phyloP scores from a whole-genome alignment of 2,888 invertebrate species.

The Asteroscopus sphinx region DNA sequence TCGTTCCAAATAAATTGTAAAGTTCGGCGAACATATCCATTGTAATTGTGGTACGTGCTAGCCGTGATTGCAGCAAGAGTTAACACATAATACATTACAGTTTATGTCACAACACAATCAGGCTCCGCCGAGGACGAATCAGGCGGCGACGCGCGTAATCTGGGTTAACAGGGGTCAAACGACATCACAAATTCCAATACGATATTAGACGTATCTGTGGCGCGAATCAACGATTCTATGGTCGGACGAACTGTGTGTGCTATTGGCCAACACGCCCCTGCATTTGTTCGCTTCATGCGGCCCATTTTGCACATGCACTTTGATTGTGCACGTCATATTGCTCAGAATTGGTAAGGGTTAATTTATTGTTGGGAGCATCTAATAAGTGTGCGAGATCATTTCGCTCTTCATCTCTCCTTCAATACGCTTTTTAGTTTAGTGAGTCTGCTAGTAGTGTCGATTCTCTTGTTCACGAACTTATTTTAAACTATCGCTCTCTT shows the following conservation, averaged over 20 bases:
- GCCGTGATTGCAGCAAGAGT: slow-evolving; percentile 89
- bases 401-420: slow-evolving; percentile 44
- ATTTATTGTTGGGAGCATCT: slow-evolving; percentile 42
- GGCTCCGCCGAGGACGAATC: slow-evolving; percentile 88
- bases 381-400: slow-evolving; percentile 31
- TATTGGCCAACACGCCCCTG: slow-evolving; percentile 63
- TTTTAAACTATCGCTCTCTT: too few species aligned
- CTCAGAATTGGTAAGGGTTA: slow-evolving; percentile 51
- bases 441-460: too few species aligned
- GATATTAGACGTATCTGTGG: slow-evolving; percentile 90
- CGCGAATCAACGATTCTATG: slow-evolving; percentile 86
- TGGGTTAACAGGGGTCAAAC: slow-evolving; percentile 94
- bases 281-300: slow-evolving; percentile 43
- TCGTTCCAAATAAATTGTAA: slow-evolving; percentile 77
- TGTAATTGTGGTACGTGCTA: slow-evolving; percentile 83
- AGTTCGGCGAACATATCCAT: slow-evolving; percentile 85
- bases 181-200: slow-evolving; percentile 92
- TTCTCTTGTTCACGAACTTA: too few species aligned
- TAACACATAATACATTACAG: slow-evolving; percentile 90
- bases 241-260: slow-evolving; percentile 72
- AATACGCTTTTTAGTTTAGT: slow-evolving; percentile 4
- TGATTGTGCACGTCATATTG: slow-evolving; percentile 56
- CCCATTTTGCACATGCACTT: slow-evolving; percentile 60
- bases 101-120: slow-evolving; percentile 90
- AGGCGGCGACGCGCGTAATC: slow-evolving; percentile 91